Evolutionary conservation across 2,888 invertebrate genomes (phyloP).

Genomic region (Drosophila engyochracea): DNA sequence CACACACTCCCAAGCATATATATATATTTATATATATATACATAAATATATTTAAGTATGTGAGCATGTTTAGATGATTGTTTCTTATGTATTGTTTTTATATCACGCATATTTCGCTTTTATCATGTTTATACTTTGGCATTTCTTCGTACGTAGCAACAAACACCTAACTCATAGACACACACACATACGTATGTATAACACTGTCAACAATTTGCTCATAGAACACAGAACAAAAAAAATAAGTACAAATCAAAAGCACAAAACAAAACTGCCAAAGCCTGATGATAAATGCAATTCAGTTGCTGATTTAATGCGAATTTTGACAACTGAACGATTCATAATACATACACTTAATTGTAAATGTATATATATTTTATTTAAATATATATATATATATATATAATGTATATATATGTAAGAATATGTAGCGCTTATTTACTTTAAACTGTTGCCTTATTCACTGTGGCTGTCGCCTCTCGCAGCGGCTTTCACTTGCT

Average conservation of each 20-base stretch:
- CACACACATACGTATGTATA: slow-evolving; percentile 2
- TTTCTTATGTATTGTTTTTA: slow-evolving; percentile 32
- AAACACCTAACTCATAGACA: slow-evolving; percentile 36
- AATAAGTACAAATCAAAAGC: slow-evolving; percentile 32
- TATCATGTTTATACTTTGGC: slow-evolving; percentile 34
- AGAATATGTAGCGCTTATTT: slow-evolving; percentile 53
- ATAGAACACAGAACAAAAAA: slow-evolving; percentile 23
- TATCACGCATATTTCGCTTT: slow-evolving; percentile 35
- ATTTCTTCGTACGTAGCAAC: slow-evolving; percentile 40
- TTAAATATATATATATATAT: neutral
- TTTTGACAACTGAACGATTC: slow-evolving; percentile 46
- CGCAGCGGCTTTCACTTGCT: slow-evolving; percentile 75
- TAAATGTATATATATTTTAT: neutral
- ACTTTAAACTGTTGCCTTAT: slow-evolving; percentile 66
- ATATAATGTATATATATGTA: slow-evolving; percentile 13
- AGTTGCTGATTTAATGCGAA: slow-evolving; percentile 35
- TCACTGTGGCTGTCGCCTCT: slow-evolving; percentile 49
- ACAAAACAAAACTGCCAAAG: slow-evolving; percentile 40
- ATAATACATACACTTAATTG: slow-evolving; percentile 19
- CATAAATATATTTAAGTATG: neutral
- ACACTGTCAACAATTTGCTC: slow-evolving; percentile 42
- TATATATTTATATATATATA: neutral
- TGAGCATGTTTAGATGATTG: slow-evolving; percentile 12
- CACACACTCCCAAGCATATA: slow-evolving; percentile 9
- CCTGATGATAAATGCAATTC: slow-evolving; percentile 51